Conservation (phyloP, 2,797 vertebrate species). For the Melanotaenia pygmaea region DNA sequence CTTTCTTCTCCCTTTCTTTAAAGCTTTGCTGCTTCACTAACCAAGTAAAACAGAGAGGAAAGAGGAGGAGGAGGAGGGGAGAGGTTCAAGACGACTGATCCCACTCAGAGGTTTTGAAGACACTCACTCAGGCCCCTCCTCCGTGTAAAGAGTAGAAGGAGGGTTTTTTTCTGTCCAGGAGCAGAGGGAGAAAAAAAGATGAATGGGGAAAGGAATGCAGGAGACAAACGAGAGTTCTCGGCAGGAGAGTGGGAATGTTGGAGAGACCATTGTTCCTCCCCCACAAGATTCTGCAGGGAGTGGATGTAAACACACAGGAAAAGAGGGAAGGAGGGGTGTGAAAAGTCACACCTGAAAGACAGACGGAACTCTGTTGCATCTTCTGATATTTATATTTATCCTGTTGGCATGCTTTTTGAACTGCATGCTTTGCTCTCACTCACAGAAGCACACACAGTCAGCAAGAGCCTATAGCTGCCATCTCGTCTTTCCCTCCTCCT, state of each 20-base stretch:
- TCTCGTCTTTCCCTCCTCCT: constrained; percentile 62
- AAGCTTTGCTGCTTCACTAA: constrained; percentile 82
- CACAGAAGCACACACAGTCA: constrained; percentile 20
- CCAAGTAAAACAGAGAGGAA: constrained; percentile 74
- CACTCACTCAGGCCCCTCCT: constrained; percentile 57
- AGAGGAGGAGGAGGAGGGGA: constrained; percentile 13
- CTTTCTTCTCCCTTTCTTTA: constrained; percentile 71
- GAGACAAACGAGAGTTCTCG: constrained; percentile 80
- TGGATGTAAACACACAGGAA: constrained; percentile 70
- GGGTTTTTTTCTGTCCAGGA: constrained; percentile 58
- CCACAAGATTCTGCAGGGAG: constrained; percentile 63
- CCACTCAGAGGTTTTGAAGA: constrained; percentile 61
- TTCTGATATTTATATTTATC: constrained; percentile 30
- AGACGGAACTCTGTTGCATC: constrained; percentile 20
- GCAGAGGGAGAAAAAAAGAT: constrained; percentile 71
- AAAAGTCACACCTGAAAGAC: constrained; percentile 73
- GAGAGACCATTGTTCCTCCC: constrained; percentile 70
- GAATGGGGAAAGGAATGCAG: constrained; percentile 83
- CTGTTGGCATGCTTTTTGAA: not conserved
- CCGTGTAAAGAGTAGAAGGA: constrained; percentile 63
- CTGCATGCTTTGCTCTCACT: not conserved
- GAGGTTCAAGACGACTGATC: constrained; percentile 61
- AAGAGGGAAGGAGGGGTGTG: constrained; percentile 55
- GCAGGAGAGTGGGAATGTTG: constrained; percentile 84
- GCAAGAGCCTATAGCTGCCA: constrained; percentile 62